A percentile compares a stretch with the other conserved stretches of the same genome.
Evolutionary conservation across 1,140 invertebrate species (phyloP).

Genomic region (Drosophila takahashii): DNA sequence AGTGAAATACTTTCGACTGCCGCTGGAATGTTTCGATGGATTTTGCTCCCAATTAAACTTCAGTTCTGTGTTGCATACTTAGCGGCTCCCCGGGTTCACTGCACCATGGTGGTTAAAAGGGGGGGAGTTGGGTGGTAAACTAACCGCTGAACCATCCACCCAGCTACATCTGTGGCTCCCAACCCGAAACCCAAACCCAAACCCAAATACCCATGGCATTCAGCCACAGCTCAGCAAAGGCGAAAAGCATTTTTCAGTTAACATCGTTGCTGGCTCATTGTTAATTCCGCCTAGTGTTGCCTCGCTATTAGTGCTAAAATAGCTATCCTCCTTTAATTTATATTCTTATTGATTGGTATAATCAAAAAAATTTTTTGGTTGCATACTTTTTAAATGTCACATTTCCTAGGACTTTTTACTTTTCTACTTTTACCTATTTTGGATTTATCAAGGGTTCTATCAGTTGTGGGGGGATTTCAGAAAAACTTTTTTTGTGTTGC

Average conservation of each 20-base stretch:
- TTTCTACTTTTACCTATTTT: too few species aligned
- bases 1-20: constrained; percentile 20
- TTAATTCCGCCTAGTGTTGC: constrained; percentile 42
- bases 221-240: constrained; percentile 55
- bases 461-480: too few species aligned
- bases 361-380: too few species aligned
- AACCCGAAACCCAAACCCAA: constrained; percentile 15
- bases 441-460: too few species aligned
- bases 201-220: constrained; percentile 35
- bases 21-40: constrained; percentile 26
- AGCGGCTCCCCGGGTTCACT: constrained; percentile 63
- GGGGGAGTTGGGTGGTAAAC: not conserved
- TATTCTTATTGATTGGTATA: not conserved
- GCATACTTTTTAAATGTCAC: too few species aligned
- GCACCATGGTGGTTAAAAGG: constrained; percentile 45
- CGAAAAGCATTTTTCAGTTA: constrained; percentile 78
- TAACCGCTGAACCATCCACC: constrained; percentile 27
- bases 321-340: not conserved
- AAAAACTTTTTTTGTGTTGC: too few species aligned
- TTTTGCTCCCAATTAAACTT: constrained; percentile 60
- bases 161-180: constrained; percentile 13
- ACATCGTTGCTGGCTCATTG: constrained; percentile 75
- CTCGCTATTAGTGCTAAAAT: constrained; percentile 3
- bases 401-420: too few species aligned
- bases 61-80: constrained; percentile 64